These are phyloP conservation scores for Labroides dimidiatus DNA, from an alignment of 2,797 vertebrate species.

Conservation along the genomic window DNA sequence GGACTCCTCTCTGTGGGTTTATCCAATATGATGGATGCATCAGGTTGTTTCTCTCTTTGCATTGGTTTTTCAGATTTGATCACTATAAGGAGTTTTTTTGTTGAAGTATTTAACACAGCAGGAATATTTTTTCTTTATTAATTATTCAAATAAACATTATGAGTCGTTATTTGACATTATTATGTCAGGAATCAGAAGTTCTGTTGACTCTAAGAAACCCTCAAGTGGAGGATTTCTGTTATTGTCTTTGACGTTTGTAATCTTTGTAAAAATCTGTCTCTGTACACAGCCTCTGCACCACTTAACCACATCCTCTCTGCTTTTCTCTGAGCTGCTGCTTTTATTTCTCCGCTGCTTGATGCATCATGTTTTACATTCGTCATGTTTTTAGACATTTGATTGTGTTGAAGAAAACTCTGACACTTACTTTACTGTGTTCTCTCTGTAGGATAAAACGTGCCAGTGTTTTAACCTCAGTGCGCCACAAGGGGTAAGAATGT, in stretches of 20 bases:
- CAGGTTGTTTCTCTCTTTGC: too few relatives aligned
- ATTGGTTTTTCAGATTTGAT: too few relatives aligned
- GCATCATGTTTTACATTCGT: too few relatives aligned
- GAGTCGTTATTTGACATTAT: too few relatives aligned
- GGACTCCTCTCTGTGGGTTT: too few relatives aligned
- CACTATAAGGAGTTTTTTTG: too few relatives aligned
- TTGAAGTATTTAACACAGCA: too few relatives aligned
- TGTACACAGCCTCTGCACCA: conserved; percentile 3
- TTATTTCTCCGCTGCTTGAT: neutral
- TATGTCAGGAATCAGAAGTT: too few relatives aligned
- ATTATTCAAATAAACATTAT: too few relatives aligned
- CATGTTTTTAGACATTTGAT: neutral
- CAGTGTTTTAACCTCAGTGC: conserved; percentile 15
- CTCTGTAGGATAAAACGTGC: conserved; percentile 26
- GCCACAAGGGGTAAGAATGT: conserved; percentile 19
- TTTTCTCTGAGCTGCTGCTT: conserved; percentile 33
- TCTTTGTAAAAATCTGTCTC: neutral
- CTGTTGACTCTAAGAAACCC: neutral
- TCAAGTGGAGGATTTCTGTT: neutral
- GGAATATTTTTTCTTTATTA: too few relatives aligned
- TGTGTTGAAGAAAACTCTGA: neutral
- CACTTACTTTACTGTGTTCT: neutral
- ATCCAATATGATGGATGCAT: too few relatives aligned
- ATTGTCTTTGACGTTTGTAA: neutral
- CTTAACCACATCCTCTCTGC: conserved; percentile 66